Conservation (phyloP, 2,797 vertebrate genomes). For the Psittacula derbiana region DNA sequence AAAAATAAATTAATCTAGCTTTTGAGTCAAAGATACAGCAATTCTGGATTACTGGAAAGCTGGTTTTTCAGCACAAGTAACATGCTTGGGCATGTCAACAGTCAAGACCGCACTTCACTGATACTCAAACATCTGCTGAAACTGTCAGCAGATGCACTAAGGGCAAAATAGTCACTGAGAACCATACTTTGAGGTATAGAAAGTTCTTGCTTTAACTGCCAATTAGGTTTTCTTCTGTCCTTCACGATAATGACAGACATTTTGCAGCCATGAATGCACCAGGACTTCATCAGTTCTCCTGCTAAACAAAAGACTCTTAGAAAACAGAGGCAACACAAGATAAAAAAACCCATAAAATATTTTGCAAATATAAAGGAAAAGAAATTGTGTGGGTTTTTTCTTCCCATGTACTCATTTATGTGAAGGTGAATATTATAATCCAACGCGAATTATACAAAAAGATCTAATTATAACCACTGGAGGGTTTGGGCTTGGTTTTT, state of each 20-base stretch:
- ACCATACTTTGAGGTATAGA: neutral
- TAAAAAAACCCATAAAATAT: neutral
- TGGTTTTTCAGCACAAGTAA: neutral
- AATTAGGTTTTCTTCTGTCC: neutral
- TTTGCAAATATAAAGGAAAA: neutral
- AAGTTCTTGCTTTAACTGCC: neutral
- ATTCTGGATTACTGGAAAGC: neutral
- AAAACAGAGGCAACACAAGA: neutral
- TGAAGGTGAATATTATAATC: neutral
- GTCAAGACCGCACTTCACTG: neutral
- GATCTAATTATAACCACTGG: neutral
- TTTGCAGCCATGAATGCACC: neutral
- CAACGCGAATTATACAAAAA: neutral
- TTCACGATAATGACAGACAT: neutral
- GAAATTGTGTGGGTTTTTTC: neutral
- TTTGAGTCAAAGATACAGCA: neutral
- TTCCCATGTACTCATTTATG: neutral
- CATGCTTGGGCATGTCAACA: neutral
- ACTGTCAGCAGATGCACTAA: neutral
- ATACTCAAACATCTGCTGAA: neutral
- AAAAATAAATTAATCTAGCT: neutral
- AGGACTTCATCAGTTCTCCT: neutral
- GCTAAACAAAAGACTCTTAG: neutral
- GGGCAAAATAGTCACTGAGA: neutral
- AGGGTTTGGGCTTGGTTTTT: neutral